Evolutionary conservation across 2,888 invertebrate species (phyloP).

Genomic region (Drosophila siamana): DNA sequence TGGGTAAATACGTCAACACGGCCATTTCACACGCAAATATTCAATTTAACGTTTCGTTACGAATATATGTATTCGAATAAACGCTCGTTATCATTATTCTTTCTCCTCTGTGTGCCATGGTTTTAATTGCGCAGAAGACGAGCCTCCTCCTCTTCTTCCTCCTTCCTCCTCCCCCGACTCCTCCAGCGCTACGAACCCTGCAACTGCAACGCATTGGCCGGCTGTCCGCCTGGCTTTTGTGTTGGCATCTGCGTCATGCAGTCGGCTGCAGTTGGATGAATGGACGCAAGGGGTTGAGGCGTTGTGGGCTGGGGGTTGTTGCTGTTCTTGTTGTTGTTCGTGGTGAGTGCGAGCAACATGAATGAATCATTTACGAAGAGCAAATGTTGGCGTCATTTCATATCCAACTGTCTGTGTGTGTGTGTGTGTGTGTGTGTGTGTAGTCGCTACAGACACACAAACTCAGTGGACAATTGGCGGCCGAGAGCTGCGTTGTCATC

Average conservation of each 20-base stretch:
- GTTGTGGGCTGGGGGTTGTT: constrained; percentile 2
- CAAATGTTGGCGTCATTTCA: constrained; percentile 74
- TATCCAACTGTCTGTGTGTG: constrained; percentile 34
- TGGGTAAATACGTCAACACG: constrained; percentile 50
- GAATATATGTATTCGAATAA: constrained; percentile 5
- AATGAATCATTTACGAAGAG: constrained; percentile 75
- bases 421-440: constrained; percentile 10
- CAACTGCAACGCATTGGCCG: constrained; percentile 49
- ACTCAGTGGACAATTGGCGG: constrained; percentile 33
- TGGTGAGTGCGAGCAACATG: constrained; percentile 43
- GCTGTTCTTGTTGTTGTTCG: constrained; percentile 8
- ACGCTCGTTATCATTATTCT: constrained; percentile 21
- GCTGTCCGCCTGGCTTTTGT: constrained; percentile 35
- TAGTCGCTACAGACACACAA: constrained; percentile 9
- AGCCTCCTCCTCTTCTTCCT: neutral
- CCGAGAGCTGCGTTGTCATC: constrained; percentile 32
- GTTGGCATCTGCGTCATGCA: constrained; percentile 77
- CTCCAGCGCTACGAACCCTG: constrained; percentile 1
- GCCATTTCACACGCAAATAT: constrained; percentile 55
- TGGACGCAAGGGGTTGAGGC: constrained; percentile 11
- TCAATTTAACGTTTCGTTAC: constrained; percentile 29
- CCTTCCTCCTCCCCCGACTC: neutral
- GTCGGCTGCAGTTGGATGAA: constrained; percentile 57
- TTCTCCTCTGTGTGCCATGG: constrained; percentile 26
- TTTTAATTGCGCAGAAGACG: constrained; percentile 44